phyloP scores from a whole-genome alignment of 1,140 invertebrate species.

The Leptinotarsa lineolata region DNA sequence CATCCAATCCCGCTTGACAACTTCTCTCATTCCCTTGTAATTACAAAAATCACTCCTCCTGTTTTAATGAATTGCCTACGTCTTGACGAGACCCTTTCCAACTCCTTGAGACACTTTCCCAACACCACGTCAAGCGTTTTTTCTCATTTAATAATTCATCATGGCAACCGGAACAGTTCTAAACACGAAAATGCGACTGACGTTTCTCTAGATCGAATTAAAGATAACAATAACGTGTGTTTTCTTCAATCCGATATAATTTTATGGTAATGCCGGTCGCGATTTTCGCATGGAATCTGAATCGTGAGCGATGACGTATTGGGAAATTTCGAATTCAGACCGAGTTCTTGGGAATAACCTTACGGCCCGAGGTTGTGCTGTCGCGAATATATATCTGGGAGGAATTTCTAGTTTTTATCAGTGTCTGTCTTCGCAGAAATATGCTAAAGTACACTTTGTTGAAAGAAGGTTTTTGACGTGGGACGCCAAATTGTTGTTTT shows the following conservation, averaged over 20 bases:
- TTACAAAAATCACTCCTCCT: neutral
- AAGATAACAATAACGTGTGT: conserved; percentile 6
- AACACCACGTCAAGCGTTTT: neutral
- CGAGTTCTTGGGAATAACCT: neutral
- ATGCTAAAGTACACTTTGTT: no score
- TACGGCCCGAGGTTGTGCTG: no score
- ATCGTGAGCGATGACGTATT: neutral
- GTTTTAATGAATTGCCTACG: neutral
- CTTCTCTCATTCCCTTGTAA: neutral
- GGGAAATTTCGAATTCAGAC: neutral
- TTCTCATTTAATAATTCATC: neutral
- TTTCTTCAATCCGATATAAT: neutral
- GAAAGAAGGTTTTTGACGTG: no score
- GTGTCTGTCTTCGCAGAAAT: no score
- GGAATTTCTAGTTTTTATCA: no score
- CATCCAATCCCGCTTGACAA: no score
- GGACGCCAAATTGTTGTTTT: no score
- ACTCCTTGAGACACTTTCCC: neutral
- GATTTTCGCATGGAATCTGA: conserved; percentile 1
- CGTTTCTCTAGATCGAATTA: neutral
- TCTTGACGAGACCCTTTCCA: neutral
- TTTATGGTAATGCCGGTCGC: neutral
- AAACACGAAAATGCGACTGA: neutral
- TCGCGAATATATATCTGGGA: no score
- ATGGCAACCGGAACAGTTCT: neutral